A percentile compares a stretch with the other conserved stretches of the same genome.
Evolutionary conservation across 2,797 vertebrate species (phyloP).

Genomic region (Galaxias olidus): DNA sequence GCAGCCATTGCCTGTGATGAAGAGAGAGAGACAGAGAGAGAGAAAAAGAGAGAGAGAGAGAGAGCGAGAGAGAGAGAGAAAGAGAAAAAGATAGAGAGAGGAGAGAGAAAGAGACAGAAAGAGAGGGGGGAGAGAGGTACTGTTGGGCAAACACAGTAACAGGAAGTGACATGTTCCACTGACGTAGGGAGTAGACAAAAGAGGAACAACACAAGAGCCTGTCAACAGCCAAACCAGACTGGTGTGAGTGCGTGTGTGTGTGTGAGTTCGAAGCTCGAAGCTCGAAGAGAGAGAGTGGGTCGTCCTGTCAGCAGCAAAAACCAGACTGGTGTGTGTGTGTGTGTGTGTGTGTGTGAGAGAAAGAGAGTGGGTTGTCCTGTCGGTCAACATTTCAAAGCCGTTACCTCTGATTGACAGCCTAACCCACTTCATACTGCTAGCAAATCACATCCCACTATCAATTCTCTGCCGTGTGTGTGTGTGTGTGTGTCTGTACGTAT

Average conservation of each 20-base stretch:
- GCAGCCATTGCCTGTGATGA: too few relatives aligned
- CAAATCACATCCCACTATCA: too few relatives aligned
- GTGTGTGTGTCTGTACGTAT: conserved; percentile 1
- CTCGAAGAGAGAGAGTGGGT: too few relatives aligned
- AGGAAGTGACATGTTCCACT: not conserved
- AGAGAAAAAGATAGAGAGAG: not conserved
- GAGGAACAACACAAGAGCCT: not conserved
- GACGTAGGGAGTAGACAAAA: not conserved
- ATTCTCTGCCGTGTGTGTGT: conserved; percentile 11
- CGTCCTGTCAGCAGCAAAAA: not conserved
- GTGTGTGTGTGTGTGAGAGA: not conserved
- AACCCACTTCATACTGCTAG: not conserved
- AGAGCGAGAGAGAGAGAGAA: not conserved
- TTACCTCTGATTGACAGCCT: not conserved
- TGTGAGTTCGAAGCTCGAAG: too few relatives aligned
- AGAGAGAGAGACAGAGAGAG: not conserved
- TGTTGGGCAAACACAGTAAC: not conserved
- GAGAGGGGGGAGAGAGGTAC: not conserved
- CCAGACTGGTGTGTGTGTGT: not conserved
- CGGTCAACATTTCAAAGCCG: not conserved
- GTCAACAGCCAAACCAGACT: too few relatives aligned
- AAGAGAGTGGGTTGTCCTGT: not conserved
- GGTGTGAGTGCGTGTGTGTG: not conserved
- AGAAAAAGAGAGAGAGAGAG: conserved; percentile 14
- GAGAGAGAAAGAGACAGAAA: conserved; percentile 15